Conservation (phyloP, 2,888 invertebrate species). For the Parthenolecanium corni region DNA sequence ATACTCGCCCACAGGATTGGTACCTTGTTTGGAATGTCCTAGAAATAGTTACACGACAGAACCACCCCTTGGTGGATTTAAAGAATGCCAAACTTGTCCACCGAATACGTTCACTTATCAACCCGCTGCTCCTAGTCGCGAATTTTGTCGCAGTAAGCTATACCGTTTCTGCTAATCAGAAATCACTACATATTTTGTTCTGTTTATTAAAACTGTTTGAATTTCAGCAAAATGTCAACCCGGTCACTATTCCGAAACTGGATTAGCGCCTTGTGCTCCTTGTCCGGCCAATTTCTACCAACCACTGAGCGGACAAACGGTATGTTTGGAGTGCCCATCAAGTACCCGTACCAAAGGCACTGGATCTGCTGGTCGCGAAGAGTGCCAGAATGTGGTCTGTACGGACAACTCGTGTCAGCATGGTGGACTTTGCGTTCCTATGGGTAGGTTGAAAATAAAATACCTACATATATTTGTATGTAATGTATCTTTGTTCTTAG, state of each 20-base stretch:
- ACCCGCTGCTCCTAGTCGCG: slow-evolving; percentile 73
- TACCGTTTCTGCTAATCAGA: not conserved
- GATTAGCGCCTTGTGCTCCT: slow-evolving; percentile 82
- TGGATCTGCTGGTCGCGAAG: slow-evolving; percentile 69
- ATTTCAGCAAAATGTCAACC: slow-evolving; percentile 64
- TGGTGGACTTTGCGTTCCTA: slow-evolving; percentile 78
- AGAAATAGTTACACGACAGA: slow-evolving; percentile 78
- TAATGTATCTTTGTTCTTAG: no score
- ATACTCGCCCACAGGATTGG: slow-evolving; percentile 85
- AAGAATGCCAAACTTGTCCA: slow-evolving; percentile 87
- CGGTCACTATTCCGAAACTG: slow-evolving; percentile 85
- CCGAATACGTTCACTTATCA: slow-evolving; percentile 81
- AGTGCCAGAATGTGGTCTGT: slow-evolving; percentile 78
- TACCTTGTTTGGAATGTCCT: slow-evolving; percentile 87
- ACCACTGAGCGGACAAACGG: slow-evolving; percentile 66
- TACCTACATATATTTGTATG: no score
- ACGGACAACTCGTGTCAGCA: slow-evolving; percentile 80
- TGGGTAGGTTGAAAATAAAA: slow-evolving; percentile 41
- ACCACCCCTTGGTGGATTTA: slow-evolving; percentile 81
- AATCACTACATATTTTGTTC: not conserved
- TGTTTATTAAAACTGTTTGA: not conserved
- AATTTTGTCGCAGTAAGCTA: slow-evolving; percentile 53
- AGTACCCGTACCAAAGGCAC: slow-evolving; percentile 73
- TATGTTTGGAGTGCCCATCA: slow-evolving; percentile 81
- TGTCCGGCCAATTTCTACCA: slow-evolving; percentile 91